Evolutionary conservation across 2,888 invertebrate species (phyloP).

Genomic region (Rhodophaea formosa): DNA sequence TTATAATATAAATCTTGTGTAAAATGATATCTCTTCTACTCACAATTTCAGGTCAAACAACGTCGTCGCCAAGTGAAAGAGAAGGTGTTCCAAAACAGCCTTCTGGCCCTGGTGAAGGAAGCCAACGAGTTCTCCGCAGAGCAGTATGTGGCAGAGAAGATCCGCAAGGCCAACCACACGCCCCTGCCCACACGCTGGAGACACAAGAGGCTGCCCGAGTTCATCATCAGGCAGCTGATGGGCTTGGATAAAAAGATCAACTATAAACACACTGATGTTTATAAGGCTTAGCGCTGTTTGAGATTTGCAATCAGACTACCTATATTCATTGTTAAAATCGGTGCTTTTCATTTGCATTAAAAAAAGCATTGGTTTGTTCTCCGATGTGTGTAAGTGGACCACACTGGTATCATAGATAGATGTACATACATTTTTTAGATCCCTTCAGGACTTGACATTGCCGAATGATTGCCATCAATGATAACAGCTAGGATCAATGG

Average conservation of each 20-base stretch:
- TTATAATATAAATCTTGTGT: too few relatives aligned
- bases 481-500: too few relatives aligned
- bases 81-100: slow-evolving; percentile 86
- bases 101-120: slow-evolving; percentile 85
- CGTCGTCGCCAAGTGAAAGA: slow-evolving; percentile 88
- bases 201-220: slow-evolving; percentile 84
- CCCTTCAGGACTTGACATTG: too few relatives aligned
- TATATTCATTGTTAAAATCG: neutral
- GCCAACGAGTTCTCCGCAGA: slow-evolving; percentile 90
- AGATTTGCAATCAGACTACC: neutral
- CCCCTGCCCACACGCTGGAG: slow-evolving; percentile 81
- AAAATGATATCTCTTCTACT: neutral
- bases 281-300: slow-evolving; percentile 52
- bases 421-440: too few relatives aligned
- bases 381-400: too few relatives aligned
- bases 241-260: slow-evolving; percentile 81
- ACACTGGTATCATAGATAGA: too few relatives aligned
- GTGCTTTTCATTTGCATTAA: too few relatives aligned
- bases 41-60: slow-evolving; percentile 79
- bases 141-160: slow-evolving; percentile 84
- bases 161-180: slow-evolving; percentile 82
- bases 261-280: slow-evolving; percentile 71
- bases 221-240: slow-evolving; percentile 84
- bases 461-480: too few relatives aligned
- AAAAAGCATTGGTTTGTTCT: too few relatives aligned